These are phyloP conservation scores for Eumaeus atala DNA, from an alignment of 1,140 invertebrate species.

Conservation along the genomic window DNA sequence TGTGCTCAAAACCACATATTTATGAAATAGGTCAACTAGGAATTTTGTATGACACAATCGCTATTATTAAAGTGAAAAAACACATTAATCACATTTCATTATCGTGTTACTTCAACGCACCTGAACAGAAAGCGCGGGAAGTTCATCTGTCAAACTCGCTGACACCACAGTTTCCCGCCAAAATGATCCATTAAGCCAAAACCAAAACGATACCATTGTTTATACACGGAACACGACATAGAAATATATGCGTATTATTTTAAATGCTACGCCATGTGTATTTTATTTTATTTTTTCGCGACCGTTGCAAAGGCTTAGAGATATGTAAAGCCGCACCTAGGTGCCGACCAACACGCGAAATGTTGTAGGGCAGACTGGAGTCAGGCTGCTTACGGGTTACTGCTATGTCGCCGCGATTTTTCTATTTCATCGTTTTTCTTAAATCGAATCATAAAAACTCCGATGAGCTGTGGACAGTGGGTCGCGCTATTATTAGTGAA, in stretches of 20 bases:
- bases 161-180: constrained; percentile 51
- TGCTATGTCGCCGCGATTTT: constrained; percentile 48
- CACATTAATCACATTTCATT: constrained; percentile 44
- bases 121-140: constrained; percentile 62
- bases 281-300: constrained; percentile 25
- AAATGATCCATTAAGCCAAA: constrained; percentile 45
- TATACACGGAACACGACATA: constrained; percentile 35
- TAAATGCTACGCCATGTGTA: constrained; percentile 13
- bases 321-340: constrained; percentile 27
- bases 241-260: constrained; percentile 15
- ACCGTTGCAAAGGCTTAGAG: constrained; percentile 13
- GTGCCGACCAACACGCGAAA: constrained; percentile 56
- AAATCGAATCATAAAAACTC: constrained; percentile 49
- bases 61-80: constrained; percentile 16
- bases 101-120: constrained; percentile 59
- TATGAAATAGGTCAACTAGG: constrained; percentile 3
- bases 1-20: background rate
- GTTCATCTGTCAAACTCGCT: constrained; percentile 59
- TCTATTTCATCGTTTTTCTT: constrained; percentile 56
- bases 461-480: constrained; percentile 46
- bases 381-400: too few species aligned
- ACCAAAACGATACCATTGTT: constrained; percentile 54
- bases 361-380: constrained; percentile 58
- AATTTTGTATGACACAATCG: background rate
- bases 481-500: constrained; percentile 46